A percentile compares a stretch with the other conserved stretches of the same genome.
These are phyloP conservation scores for Anguilla anguilla DNA, from an alignment of 2,797 vertebrate genomes.

Conservation along the genomic window DNA sequence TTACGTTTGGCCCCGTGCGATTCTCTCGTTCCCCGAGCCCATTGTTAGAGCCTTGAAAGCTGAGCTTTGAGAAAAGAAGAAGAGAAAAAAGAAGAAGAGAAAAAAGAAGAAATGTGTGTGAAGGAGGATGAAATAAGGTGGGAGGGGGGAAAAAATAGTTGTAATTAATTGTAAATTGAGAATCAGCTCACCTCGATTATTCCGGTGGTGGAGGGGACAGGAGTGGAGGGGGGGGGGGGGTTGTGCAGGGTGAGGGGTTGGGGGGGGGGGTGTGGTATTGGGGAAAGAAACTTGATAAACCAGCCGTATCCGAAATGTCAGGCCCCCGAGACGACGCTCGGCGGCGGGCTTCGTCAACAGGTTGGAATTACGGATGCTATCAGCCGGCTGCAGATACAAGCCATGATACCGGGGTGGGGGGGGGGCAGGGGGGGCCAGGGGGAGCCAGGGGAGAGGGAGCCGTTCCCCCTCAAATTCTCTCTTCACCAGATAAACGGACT, in stretches of 20 bases:
- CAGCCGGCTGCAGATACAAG: conserved; percentile 70
- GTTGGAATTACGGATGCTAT: conserved; percentile 74
- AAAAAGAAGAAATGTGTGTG: conserved; percentile 33
- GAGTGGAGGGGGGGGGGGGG: too few species aligned
- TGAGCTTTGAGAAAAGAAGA: conserved; percentile 14
- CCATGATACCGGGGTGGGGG: conserved; percentile 61
- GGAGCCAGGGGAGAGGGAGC: not conserved
- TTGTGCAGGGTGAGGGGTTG: too few species aligned
- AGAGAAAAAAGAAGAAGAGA: conserved; percentile 35
- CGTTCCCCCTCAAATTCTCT: conserved; percentile 34
- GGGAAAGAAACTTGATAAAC: conserved; percentile 74
- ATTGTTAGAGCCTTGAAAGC: conserved; percentile 47
- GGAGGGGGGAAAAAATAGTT: conserved; percentile 35
- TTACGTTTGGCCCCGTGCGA: conserved; percentile 23
- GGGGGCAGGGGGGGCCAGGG: conserved; percentile 24
- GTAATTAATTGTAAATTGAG: conserved; percentile 88
- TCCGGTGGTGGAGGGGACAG: conserved; percentile 12
- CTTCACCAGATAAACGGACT: conserved; percentile 48
- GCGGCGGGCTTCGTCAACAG: conserved; percentile 58
- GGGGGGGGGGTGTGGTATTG: not conserved
- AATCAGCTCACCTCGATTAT: conserved; percentile 74
- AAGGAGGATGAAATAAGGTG: conserved; percentile 25
- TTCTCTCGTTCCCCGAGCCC: conserved; percentile 41
- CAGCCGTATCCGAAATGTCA: conserved; percentile 62
- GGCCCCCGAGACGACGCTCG: conserved; percentile 57